These are phyloP conservation scores for Ceratosolen fusciceps DNA, from an alignment of 1,140 invertebrate species.

Conservation along the genomic window DNA sequence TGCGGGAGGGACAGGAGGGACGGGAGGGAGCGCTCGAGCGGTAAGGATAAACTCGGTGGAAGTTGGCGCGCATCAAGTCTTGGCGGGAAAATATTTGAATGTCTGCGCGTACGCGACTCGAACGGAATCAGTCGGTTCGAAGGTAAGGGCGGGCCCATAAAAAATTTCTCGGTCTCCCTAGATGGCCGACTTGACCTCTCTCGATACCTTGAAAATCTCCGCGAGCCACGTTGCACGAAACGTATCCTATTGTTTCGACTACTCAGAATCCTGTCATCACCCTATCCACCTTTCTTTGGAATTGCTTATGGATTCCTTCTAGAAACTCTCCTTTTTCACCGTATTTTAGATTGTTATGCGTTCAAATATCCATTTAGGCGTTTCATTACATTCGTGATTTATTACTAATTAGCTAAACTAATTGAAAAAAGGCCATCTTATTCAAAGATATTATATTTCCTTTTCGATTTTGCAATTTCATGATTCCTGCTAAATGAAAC, in stretches of 20 bases:
- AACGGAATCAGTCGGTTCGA: not conserved
- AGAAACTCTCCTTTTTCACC: not conserved
- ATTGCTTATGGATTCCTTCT: constrained; percentile 15
- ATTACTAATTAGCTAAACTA: too few relatives aligned
- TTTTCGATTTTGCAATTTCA: too few relatives aligned
- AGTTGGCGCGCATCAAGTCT: not conserved
- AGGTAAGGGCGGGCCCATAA: not conserved
- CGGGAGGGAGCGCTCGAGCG: not conserved
- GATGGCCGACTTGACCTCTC: constrained; percentile 57
- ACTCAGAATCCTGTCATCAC: constrained; percentile 25
- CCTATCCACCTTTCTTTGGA: constrained; percentile 5
- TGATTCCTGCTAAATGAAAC: too few relatives aligned
- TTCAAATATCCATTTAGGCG: too few relatives aligned
- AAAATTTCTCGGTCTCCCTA: constrained; percentile 42
- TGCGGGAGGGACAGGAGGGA: not conserved
- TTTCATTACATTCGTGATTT: too few relatives aligned
- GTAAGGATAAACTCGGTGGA: not conserved
- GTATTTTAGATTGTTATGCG: constrained; percentile 20
- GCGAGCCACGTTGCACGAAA: not conserved
- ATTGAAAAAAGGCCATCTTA: too few relatives aligned
- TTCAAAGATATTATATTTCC: too few relatives aligned
- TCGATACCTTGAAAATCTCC: constrained; percentile 27
- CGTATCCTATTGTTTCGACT: constrained; percentile 55
- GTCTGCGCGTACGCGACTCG: constrained; percentile 13
- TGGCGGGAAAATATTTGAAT: constrained; percentile 33